These are phyloP conservation scores for Eulemur mongoz DNA, from an alignment of 2,797 vertebrate genomes.

Conservation along the genomic window DNA sequence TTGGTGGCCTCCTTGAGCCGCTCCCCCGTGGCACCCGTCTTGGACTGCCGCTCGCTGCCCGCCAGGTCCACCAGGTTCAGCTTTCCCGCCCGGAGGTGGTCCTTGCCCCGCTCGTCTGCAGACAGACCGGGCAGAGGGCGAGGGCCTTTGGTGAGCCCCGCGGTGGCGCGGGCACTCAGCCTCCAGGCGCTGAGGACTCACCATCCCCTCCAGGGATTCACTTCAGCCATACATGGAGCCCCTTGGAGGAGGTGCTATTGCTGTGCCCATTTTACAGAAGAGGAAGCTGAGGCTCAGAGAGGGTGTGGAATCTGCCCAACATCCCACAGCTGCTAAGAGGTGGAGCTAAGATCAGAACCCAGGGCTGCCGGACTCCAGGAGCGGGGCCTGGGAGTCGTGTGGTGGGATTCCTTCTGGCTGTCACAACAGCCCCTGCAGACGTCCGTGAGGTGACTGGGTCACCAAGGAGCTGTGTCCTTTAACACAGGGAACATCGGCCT, in stretches of 20 bases:
- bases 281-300: conserved; percentile 4
- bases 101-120: conserved; percentile 86
- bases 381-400: neutral
- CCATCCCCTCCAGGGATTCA: accelerated
- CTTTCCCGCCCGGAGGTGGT: conserved; percentile 92
- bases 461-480: neutral
- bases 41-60: conserved; percentile 95
- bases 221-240: neutral
- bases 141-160: neutral
- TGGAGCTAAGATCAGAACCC: neutral
- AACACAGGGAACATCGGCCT: neutral
- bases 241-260: neutral
- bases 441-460: neutral
- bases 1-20: conserved; percentile 93
- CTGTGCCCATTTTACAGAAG: neutral
- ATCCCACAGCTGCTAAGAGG: neutral
- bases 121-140: neutral
- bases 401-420: neutral
- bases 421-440: neutral
- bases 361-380: neutral
- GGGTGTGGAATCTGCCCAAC: neutral
- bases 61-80: conserved; percentile 95
- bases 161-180: accelerated
- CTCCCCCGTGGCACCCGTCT: conserved; percentile 92
- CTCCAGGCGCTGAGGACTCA: neutral